Conservation (phyloP, 2,113 vertebrate species). For the Hypomesus transpacificus region DNA sequence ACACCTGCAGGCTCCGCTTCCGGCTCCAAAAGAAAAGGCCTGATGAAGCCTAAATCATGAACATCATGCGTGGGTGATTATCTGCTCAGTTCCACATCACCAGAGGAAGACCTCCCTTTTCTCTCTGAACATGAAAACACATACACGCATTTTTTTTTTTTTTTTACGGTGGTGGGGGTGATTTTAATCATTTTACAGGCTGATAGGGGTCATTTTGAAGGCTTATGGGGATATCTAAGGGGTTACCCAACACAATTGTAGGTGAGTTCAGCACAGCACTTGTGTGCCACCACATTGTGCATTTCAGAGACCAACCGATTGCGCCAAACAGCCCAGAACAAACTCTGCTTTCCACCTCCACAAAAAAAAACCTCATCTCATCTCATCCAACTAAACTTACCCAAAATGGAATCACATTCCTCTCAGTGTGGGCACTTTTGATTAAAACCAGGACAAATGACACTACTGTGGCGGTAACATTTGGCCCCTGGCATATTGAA, state of each 20-base stretch:
- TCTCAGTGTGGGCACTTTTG: constrained; percentile 42
- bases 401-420: constrained; percentile 21
- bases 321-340: too few species aligned
- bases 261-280: too few species aligned
- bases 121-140: not conserved
- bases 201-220: too few species aligned
- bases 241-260: too few species aligned
- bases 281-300: too few species aligned
- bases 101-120: not conserved
- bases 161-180: too few species aligned
- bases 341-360: not conserved
- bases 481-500: constrained; percentile 46
- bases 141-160: not conserved
- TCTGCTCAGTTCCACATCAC: constrained; percentile 25
- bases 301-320: too few species aligned
- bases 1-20: constrained; percentile 10
- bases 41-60: constrained; percentile 39
- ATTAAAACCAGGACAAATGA: constrained; percentile 53
- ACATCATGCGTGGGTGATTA: constrained; percentile 28
- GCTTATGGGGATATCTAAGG: too few species aligned
- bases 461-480: constrained; percentile 37
- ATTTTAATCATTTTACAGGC: too few species aligned
- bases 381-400: constrained; percentile 17
- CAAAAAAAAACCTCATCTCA: not conserved
- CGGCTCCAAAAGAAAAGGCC: constrained; percentile 29